Evolutionary conservation across 2,797 vertebrate genomes (phyloP), one percentile per base, ranked within the genome.

Genomic region (Enteromius unitaeniatus): DNA sequence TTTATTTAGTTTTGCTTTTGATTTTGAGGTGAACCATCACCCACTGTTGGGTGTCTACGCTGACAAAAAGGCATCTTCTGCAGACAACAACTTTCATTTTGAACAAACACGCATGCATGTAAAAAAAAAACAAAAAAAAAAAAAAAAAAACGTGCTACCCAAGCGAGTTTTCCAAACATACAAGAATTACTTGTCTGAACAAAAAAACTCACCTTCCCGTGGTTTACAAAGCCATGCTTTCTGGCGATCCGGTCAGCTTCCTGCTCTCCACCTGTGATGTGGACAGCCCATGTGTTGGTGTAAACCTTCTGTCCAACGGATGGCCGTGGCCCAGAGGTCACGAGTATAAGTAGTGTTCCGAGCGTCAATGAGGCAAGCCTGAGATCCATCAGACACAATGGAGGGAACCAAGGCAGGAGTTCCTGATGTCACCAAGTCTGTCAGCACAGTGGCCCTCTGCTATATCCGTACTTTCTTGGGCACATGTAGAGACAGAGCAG

Each of bases 201-300:
- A 86, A 9, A 76, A n/a, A 8, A 60, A 85, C 97, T 97, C 88
- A 98, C 97, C 91, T 93, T 94, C 73, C 97, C 97, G 3, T 96
- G 83, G 93, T 99, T 98, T 89, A 97, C 88, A 91, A 99, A 99
- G 40, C 97, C 96, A 87, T 99, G 95, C 89, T 97, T 97, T 65
- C 21, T 91, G 68, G 97, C 96, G 80, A 99, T 90, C 34, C 78
- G 89, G 65, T 96, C 92, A 2, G 97, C 98, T 86, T 95, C 95
- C 60, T 91, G 92, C 4, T 77, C 92, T 84, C 98, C 98, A 2
- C 96, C 95, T 0, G 95, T 89, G 86, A 99, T 93, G n/a, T 94
- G 95, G 90, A 98, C 97, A 0, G 98, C 98, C 98, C 98, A 99
- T 14, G 97, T 96, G 92, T 99, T 99, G 89, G 96, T 99, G 93